A percentile compares a stretch with the other conserved stretches of the same genome.
These are phyloP conservation scores for Halcyon smyrnensis DNA, from an alignment of 2,797 vertebrate genomes.

Conservation along the genomic window DNA sequence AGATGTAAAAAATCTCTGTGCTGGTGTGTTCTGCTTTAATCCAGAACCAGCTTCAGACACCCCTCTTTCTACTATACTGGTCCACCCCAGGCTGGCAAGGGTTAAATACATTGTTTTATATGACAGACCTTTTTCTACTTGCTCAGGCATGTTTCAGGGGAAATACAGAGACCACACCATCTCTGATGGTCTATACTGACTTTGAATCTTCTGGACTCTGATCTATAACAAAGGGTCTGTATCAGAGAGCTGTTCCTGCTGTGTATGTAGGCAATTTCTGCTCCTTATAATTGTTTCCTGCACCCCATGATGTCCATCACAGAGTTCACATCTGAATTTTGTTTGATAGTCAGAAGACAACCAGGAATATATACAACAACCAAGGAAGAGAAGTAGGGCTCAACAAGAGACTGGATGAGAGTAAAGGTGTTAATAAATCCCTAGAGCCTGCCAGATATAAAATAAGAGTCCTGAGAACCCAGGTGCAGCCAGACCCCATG, in stretches of 20 bases:
- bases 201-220: slow-evolving; percentile 33
- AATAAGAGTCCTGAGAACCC: neutral
- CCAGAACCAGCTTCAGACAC: neutral
- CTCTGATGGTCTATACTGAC: neutral
- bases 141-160: neutral
- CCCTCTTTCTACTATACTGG: neutral
- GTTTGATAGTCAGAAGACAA: neutral
- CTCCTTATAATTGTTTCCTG: neutral
- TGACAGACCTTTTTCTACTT: neutral
- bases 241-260: neutral
- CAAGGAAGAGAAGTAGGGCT: neutral
- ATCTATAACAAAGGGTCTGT: slow-evolving; percentile 3
- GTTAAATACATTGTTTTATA: neutral
- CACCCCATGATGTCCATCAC: neutral
- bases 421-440: neutral
- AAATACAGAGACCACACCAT: neutral
- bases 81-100: neutral
- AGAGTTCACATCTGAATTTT: neutral
- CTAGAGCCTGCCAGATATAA: neutral
- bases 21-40: neutral
- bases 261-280: slow-evolving; percentile 16
- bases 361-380: neutral
- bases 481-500: neutral
- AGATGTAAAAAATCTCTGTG: neutral
- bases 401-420: neutral